Evolutionary conservation across 2,888 invertebrate species (phyloP), one percentile per base, ranked within the genome.

Genomic region (Uloborus plumipes): DNA sequence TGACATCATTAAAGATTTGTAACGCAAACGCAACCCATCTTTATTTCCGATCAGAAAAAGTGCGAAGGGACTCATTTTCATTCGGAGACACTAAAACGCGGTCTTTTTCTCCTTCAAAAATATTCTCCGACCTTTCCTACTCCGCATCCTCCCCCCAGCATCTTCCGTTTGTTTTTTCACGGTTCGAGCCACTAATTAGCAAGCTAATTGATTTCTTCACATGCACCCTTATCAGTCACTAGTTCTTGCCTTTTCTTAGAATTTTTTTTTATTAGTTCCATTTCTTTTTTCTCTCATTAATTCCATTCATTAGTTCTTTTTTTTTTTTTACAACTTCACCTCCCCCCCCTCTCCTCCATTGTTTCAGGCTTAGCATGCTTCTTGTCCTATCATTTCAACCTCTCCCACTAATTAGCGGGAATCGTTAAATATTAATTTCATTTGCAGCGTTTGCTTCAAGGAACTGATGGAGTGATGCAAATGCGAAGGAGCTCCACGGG

Each of bases 361-460:
- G 49, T 74, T n/a, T 50, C 78, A 3, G 2, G 31, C 50, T 53
- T 59, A 72, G 22, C 65, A 39, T 53, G 49, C 49, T 67, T 66
- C 73, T 73, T 67, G 62, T 26, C 47, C 55, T 69, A 69, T 70
- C 73, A 74, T 80, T 73, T 61, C 67, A 69, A 80, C 67, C 73
- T 64, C 62, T 71, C 31, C 49, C n/a, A n/a, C 75, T 82, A 82
- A 82, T 82, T 82, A 82, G 61, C 75, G 58, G 59, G 66, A 76
- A 82, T 82, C 81, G 81, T 82, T 82, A 82, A 82, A 82, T 82
- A 82, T 82, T 82, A 82, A 82, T 82, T 82, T 82, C 81, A 82
- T 82, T 82, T 82, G 71, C 75, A 71, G 70, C 69, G 67, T 80
- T 80, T 62, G 79, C 73, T 80, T 78, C 73, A 80, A 73, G 73